Conservation (phyloP, 1,140 invertebrate genomes). For the Scaptomyza hsui region DNA sequence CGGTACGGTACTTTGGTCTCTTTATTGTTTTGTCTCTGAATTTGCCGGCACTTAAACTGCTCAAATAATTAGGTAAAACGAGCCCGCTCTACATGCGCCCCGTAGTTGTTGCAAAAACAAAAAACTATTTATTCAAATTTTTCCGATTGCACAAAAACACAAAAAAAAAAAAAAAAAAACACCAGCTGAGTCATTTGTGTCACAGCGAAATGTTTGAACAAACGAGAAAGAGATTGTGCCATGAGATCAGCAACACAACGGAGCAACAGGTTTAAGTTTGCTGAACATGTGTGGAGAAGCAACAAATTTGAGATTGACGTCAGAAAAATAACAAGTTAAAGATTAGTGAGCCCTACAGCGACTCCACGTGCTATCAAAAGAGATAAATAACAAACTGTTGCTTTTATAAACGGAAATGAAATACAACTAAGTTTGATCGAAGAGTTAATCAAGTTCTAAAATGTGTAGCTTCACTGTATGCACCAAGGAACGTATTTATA, state of each 20-base stretch:
- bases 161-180: constrained; percentile 35
- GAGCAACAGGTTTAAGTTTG: constrained; percentile 43
- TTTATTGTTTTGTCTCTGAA: constrained; percentile 16
- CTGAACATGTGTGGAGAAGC: constrained; percentile 1
- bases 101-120: constrained; percentile 35
- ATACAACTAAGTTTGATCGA: too few relatives aligned
- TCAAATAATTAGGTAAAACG: constrained; percentile 74
- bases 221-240: constrained; percentile 39
- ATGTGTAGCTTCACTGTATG: background rate
- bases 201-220: constrained; percentile 39
- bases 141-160: constrained; percentile 45
- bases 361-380: too few relatives aligned
- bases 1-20: constrained; percentile 39
- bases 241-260: constrained; percentile 43
- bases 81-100: constrained; percentile 30
- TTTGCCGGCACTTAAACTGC: constrained; percentile 65
- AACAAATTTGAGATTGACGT: constrained; percentile 16
- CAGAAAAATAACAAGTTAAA: constrained; percentile 9
- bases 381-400: background rate
- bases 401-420: too few relatives aligned
- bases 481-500: background rate
- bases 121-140: constrained; percentile 60
- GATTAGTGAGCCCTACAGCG: background rate
- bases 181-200: constrained; percentile 60
- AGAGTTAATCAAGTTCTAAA: background rate